Percentiles rank a stretch among this genome's conserved stretches.
These are phyloP conservation scores for Aplocera efformata DNA, from an alignment of 2,888 invertebrate species.

Conservation along the genomic window DNA sequence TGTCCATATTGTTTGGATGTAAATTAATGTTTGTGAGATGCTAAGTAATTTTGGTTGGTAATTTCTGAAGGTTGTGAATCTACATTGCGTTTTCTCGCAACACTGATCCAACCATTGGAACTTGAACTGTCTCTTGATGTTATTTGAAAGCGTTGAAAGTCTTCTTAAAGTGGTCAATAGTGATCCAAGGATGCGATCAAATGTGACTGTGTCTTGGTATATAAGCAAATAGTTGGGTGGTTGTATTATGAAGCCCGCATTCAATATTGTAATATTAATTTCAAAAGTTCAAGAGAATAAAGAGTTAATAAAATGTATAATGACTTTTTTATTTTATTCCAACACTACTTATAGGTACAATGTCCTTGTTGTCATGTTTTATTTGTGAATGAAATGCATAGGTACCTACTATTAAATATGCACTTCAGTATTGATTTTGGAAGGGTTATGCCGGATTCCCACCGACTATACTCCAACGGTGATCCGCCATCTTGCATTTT, in stretches of 20 bases:
- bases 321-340: slow-evolving; percentile 41
- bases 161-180: slow-evolving; percentile 47
- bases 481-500: too few relatives aligned
- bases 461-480: too few relatives aligned
- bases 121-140: slow-evolving; percentile 22
- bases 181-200: slow-evolving; percentile 49
- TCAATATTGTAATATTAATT: slow-evolving; percentile 81
- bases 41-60: slow-evolving; percentile 24
- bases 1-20: slow-evolving; percentile 23
- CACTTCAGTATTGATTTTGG: too few relatives aligned
- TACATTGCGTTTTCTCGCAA: slow-evolving; percentile 28
- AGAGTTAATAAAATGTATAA: slow-evolving; percentile 76
- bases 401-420: too few relatives aligned
- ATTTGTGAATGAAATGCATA: too few relatives aligned
- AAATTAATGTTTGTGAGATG: slow-evolving; percentile 23
- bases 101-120: slow-evolving; percentile 22
- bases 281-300: slow-evolving; percentile 80
- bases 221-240: slow-evolving; percentile 79
- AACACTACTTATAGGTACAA: too few relatives aligned
- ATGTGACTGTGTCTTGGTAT: slow-evolving; percentile 77
- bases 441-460: too few relatives aligned
- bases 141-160: slow-evolving; percentile 22
- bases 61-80: slow-evolving; percentile 31
- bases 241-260: slow-evolving; percentile 78
- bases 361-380: too few relatives aligned